Evolutionary conservation across 1,140 invertebrate species (phyloP).

Genomic region (Diprion similis): DNA sequence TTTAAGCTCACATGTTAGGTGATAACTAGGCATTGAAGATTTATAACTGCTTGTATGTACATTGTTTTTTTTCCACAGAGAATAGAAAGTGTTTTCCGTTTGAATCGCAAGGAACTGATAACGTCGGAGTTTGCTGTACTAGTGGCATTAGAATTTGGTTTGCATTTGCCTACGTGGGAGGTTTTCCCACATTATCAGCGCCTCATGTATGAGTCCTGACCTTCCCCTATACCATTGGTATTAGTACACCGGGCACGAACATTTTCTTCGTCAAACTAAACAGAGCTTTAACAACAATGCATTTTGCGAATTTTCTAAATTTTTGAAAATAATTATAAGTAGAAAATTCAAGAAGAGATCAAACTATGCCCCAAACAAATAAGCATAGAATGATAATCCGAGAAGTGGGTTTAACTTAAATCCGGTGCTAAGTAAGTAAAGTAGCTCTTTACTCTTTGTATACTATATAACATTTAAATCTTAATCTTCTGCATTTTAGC

Average conservation of each 20-base stretch:
- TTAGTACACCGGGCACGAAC: conserved; percentile 24
- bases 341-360: conserved; percentile 16
- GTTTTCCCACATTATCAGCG: conserved; percentile 95
- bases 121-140: conserved; percentile 93
- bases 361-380: no score
- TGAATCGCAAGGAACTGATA: conserved; percentile 91
- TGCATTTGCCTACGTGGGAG: conserved; percentile 90
- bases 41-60: conserved; percentile 1
- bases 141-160: conserved; percentile 92
- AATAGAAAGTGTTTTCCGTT: conserved; percentile 87
- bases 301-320: conserved; percentile 10
- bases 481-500: no score
- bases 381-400: no score
- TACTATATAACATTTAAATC: no score
- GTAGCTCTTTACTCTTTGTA: no score
- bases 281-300: neutral
- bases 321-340: neutral
- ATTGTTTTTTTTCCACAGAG: conserved; percentile 66
- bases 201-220: conserved; percentile 87
- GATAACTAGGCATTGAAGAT: neutral
- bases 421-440: no score
- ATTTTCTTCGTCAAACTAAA: conserved; percentile 23
- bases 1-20: no score
- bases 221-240: conserved; percentile 28
- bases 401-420: no score